Base-by-base conservation (phyloP, 2,888 invertebrate genomes). In the Agonopterix heracliana region DNA sequence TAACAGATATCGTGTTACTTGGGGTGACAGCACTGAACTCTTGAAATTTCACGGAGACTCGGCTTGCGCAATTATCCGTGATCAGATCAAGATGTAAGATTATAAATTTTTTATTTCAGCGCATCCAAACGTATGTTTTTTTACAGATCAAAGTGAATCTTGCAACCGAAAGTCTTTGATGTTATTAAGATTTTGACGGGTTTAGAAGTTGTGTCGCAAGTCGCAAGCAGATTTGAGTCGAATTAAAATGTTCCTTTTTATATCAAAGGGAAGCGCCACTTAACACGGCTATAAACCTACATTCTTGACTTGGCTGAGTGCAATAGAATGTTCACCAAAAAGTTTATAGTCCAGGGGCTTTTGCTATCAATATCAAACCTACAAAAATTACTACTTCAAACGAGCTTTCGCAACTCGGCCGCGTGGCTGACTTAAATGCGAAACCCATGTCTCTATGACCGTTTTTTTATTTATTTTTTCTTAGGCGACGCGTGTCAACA, bases 401-500 rank as follows among this genome's bases (percentile, higher is more conserved):
- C 71, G 69, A 60, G 67, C 64, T 68, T 51, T 44, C 49, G 48
- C 57, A 51, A 50, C 57, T 53, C 41, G 59, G 71, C 66, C 72
- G 66, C 71, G 76, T 78, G 81, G 64, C 74, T 54, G 59, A 63
- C 64, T 78, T 67, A 80, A 83, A 86, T 83, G 82, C 73, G 72
- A 84, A 83, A 84, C 64, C 74, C 77, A 66, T 85, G 85, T 87
- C 72, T 67, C 70, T 68, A 66, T 76, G 68, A 74, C 73, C 61
- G 60, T 69, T 73, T 81, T 81, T 81, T 81, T 77, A 68, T 75
- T 74, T 78, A 70, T 74, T 78, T 81, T 82, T 78, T 81, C 71
- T 69, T 58, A 57, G 61, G 26, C 26, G 71, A 69, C 85, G 81
- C 86, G 87, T 86, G 88, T 86, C 88, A 81, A 82, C 87, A 84